Conservation (phyloP, 1,140 invertebrate genomes). For the Papilio machaon region DNA sequence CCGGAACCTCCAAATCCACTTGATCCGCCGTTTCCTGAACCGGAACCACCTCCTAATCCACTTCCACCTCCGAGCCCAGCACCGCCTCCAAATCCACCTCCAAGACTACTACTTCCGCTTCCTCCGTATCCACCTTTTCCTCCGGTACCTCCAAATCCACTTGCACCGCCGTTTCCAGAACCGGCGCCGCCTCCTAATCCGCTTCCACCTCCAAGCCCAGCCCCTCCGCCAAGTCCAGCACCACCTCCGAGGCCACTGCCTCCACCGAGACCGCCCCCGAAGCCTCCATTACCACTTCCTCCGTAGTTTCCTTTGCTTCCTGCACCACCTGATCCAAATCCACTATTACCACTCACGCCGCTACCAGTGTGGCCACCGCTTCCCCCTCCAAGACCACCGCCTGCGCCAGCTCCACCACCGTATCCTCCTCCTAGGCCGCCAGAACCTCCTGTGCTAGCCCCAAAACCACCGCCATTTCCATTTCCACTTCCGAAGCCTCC, state of each 20-base stretch:
- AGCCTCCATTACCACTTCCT: slow-evolving; percentile 37
- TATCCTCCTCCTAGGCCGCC: slow-evolving; percentile 48
- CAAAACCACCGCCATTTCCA: slow-evolving; percentile 53
- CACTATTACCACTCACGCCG: slow-evolving; percentile 40
- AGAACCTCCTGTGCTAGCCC: slow-evolving; percentile 45
- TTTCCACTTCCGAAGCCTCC: slow-evolving; percentile 59
- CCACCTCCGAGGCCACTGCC: slow-evolving; percentile 43
- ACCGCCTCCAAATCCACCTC: slow-evolving; percentile 10
- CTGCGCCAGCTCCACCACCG: slow-evolving; percentile 37
- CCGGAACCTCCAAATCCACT: neutral
- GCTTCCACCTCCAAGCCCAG: slow-evolving; percentile 38
- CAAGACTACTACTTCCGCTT: slow-evolving; percentile 43
- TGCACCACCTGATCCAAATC: slow-evolving; percentile 41
- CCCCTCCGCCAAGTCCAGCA: slow-evolving; percentile 46
- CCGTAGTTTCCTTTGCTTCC: slow-evolving; percentile 36
- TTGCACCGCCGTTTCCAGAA: neutral
- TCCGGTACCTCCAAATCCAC: slow-evolving; percentile 33
- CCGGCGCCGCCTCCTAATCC: slow-evolving; percentile 42
- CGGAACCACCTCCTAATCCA: slow-evolving; percentile 39
- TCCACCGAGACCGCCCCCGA: slow-evolving; percentile 42
- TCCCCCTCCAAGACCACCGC: slow-evolving; percentile 43
- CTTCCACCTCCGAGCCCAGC: slow-evolving; percentile 19
- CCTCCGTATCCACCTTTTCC: slow-evolving; percentile 49
- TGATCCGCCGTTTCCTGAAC: neutral
- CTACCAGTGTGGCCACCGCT: slow-evolving; percentile 40